A percentile compares a stretch with the other conserved stretches of the same genome.
These are phyloP conservation scores for Syngnathus floridae DNA, from an alignment of 2,113 vertebrate species.

Conservation along the genomic window DNA sequence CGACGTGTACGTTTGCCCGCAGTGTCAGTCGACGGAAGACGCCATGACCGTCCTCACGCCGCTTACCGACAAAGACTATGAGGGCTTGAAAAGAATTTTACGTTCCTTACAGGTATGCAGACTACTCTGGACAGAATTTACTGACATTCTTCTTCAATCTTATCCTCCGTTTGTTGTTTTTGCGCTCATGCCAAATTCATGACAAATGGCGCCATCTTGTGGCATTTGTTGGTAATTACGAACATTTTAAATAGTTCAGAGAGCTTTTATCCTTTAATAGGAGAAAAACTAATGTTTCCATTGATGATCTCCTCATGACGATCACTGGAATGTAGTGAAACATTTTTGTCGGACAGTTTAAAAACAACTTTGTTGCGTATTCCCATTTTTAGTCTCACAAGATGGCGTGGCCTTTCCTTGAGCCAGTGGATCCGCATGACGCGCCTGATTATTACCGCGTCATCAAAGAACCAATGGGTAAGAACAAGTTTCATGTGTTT, in stretches of 20 bases:
- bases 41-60: constrained; percentile 98
- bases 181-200: too few relatives aligned
- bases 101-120: constrained; percentile 85
- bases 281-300: too few relatives aligned
- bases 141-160: background rate
- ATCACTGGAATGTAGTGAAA: background rate
- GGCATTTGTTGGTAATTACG: too few relatives aligned
- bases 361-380: background rate
- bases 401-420: constrained; percentile 98
- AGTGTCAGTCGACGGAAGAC: constrained; percentile 97
- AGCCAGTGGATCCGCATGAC: constrained; percentile 93
- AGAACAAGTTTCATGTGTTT: constrained; percentile 27
- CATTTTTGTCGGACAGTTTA: background rate
- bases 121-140: background rate
- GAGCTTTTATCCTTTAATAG: too few relatives aligned
- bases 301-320: too few relatives aligned
- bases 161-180: too few relatives aligned
- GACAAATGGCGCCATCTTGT: too few relatives aligned
- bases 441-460: constrained; percentile 97
- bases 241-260: too few relatives aligned
- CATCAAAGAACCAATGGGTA: constrained; percentile 99
- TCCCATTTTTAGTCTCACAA: constrained; percentile 81
- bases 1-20: constrained; percentile 94
- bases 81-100: constrained; percentile 90
- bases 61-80: constrained; percentile 93